Evolutionary conservation across 2,113 vertebrate species (phyloP), one percentile per base, ranked within the genome.

Genomic region (Ancistrus triradiatus): DNA sequence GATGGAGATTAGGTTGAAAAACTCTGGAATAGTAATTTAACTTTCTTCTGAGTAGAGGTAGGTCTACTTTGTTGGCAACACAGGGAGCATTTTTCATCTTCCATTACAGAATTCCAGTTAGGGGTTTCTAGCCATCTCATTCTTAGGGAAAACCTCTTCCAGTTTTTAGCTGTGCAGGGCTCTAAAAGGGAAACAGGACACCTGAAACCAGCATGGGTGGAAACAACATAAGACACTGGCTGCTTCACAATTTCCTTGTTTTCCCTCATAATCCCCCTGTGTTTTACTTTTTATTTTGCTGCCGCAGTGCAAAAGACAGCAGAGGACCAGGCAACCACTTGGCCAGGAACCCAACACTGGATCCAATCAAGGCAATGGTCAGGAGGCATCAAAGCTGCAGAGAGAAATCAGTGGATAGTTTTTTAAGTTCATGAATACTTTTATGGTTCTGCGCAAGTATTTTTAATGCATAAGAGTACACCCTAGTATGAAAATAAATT

Each of bases 301-400:
- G 25, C 42, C 17, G 14, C 55, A 59, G 60, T 64, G 60, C 63
- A 70, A 56, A 43, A 50, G 53, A 75, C 37, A 53, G 52, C 18
- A 64, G 44, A 47, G 22, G 21, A 68, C 51, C 27, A 53, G 48
- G 55, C 37, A 56, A 59, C 49, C 60, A 22, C 59, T 64, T 44
- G 33, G 15, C 35, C 33, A 59, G 63, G 51, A 40, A 69, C 68
- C 73, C 74, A 67, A 65, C 55, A 60, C 43, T 66, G 73, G 66
- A 63, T 84, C 66, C 68, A 69, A 59, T 77, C 56, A 63, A 62
- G 70, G 76, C 74, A 63, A 51, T 15, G 73, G 84, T 88, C 84
- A 88, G 69, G 85, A 87, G 53, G 83, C 69, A 65, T 87, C 84
- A 68, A 85, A 86, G 74, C 86, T 88, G 76, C 37, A 79, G 80